Evolutionary conservation across 2,113 vertebrate species (phyloP), one percentile per base, ranked within the genome.

Genomic region (Pseudolaguvia tuberculata): DNA sequence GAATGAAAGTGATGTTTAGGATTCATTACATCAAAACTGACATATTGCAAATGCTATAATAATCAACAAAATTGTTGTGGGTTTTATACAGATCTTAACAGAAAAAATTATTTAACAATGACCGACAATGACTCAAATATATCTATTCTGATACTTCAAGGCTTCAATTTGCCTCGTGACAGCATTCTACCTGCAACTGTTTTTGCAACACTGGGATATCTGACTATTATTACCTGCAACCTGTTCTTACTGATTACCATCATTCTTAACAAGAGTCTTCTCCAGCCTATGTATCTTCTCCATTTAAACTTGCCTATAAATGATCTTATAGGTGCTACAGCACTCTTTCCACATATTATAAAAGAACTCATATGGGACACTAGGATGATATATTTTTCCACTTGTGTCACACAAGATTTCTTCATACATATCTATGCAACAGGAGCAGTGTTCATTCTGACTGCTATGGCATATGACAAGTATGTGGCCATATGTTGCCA

Each of bases 381-480:
- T 39, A 73, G 56, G 57, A 83, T 55, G 8, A 83, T 91, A 7
- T 45, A 84, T 0, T 80, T 84, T 81, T 77, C 86, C 0, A 18
- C 78, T 1, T 91, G 91, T 55, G 63, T 91, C 0, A 52, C 81
- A 7, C 91, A 91, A 39, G 91, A 89, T 6, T 91, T 92, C 62
- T 91, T 87, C 4, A 85, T 91, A 42, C 90, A 92, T 29, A 73
- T 91, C 5, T 91, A 91, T 31, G 88, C 75, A 0, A 25, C n/a
- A 0, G 85, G 80, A 7, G 12, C 72, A 12, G 82, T 88, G 51
- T 82, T 88, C 14, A 85, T 84, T 57, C 79, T 92, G 47, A 70
- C 63, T 21, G 87, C 81, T 3, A 91, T 91, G 90, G 88, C 91
- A 0, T 91, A 91, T n/a, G 90, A 92, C 39, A 76, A 90, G 78